Evolutionary conservation across 2,113 vertebrate species (phyloP).

Genomic region (Xiphophorus hellerii): DNA sequence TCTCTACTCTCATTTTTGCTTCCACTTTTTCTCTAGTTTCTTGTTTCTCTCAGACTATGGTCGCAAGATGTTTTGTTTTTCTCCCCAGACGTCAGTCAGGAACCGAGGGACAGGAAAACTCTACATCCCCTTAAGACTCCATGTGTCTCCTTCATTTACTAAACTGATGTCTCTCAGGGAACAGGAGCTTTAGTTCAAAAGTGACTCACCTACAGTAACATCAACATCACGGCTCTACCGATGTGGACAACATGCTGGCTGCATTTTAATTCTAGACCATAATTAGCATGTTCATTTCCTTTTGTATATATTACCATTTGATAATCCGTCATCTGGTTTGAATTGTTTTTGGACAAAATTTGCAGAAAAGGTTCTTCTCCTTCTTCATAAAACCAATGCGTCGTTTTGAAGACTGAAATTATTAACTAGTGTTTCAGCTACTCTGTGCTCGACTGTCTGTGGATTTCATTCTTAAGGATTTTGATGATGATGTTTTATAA

Average conservation of each 20-base stretch:
- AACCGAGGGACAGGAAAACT: constrained; percentile 69
- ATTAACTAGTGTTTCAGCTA: background rate
- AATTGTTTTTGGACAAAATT: background rate
- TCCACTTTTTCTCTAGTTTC: constrained; percentile 53
- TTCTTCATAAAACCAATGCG: background rate
- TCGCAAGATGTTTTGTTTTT: constrained; percentile 27
- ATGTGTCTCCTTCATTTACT: constrained; percentile 53
- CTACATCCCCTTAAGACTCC: constrained; percentile 64
- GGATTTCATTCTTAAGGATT: too few species aligned
- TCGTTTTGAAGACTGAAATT: background rate
- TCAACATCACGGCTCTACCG: background rate
- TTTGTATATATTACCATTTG: background rate
- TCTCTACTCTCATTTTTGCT: constrained; percentile 46
- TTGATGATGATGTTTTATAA: too few species aligned
- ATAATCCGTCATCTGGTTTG: background rate
- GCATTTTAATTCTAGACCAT: background rate
- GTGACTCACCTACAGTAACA: constrained; percentile 11
- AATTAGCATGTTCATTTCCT: background rate
- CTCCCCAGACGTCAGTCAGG: constrained; percentile 51
- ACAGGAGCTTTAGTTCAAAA: constrained; percentile 18
- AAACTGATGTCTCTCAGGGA: constrained; percentile 11
- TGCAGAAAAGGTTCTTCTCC: background rate
- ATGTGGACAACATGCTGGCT: background rate
- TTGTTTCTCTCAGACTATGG: constrained; percentile 43
- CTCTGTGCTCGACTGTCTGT: background rate